Base-by-base conservation (phyloP, 2,888 invertebrate genomes). In the Diaphora mendica region DNA sequence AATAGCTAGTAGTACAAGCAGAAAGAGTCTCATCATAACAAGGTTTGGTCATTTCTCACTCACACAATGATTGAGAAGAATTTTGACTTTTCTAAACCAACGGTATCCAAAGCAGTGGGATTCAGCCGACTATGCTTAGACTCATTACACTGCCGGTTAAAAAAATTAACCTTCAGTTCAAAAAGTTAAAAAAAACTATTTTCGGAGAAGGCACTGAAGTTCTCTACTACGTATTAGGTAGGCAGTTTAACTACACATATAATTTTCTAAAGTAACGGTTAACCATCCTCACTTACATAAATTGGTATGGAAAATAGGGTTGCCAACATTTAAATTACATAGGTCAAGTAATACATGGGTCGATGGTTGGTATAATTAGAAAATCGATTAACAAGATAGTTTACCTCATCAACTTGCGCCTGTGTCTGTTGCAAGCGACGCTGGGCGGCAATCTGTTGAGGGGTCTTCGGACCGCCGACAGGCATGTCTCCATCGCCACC, bases 391-490 rank as follows among this genome's bases (percentile, higher is more conserved):
- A 8, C 15, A 26, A 55, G 33, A 2, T 35, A 8, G 5, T 5
- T 87, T 86, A 96, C 97, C 97, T 97, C 97, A 91, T 98, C 98
- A 79, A 98, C 98, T 96, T 98, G 98, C 80, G 98, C 98, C 93
- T 98, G 98, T 82, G 98, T 97, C 92, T 98, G 98, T 89, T 98
- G 98, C 91, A 98, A 94, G 88, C 98, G 97, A 85, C 98, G 97
- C 92, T 97, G 97, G 83, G 98, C 98, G 73, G 98, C 98, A 85
- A 97, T 97, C 95, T 98, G 98, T 92, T 98, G 98, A 76, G 98
- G 98, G 82, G 97, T 98, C 91, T 97, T 96, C 79, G 98, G 98
- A 75, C 98, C 98, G 82, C 98, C 98, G 90, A 98, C 98, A 75
- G 97, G 98, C 95, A 97, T 98, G 80, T 97, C 97, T 73, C 97